phyloP scores from a whole-genome alignment of 2,113 vertebrate species.

The Balaenoptera acutorostrata region DNA sequence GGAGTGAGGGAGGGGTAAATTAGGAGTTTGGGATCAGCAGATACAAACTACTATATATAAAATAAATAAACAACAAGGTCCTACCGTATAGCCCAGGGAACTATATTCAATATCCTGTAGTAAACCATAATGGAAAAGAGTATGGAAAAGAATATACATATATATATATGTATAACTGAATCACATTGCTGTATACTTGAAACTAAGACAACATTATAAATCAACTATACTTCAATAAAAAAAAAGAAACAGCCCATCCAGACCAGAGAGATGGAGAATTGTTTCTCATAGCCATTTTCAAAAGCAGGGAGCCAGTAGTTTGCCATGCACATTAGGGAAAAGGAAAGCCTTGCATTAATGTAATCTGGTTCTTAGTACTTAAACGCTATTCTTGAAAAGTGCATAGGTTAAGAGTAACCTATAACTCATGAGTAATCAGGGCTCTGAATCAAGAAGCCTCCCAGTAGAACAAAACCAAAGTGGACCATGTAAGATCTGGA shows the following conservation, averaged over 20 bases:
- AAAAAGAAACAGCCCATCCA: neutral
- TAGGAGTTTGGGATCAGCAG: too few species aligned
- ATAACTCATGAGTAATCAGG: neutral
- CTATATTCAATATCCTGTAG: too few species aligned
- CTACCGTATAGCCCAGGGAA: too few species aligned
- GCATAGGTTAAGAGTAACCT: neutral
- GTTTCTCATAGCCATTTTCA: neutral
- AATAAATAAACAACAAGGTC: too few species aligned
- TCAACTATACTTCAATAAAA: too few species aligned
- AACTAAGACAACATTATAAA: too few species aligned
- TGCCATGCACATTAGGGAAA: neutral
- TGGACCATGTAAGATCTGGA: neutral
- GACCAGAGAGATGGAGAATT: neutral
- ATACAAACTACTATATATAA: too few species aligned
- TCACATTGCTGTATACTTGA: too few species aligned
- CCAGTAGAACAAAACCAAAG: neutral
- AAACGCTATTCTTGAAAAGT: neutral
- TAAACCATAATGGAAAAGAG: too few species aligned
- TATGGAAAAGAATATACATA: too few species aligned
- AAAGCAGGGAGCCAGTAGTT: neutral
- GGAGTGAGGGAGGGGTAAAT: too few species aligned
- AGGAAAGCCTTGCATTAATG: neutral
- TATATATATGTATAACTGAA: too few species aligned
- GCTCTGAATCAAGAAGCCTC: neutral
- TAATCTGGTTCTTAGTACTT: neutral